A percentile compares a stretch with the other conserved stretches of the same genome.
phyloP scores from a whole-genome alignment of 2,888 invertebrate genomes.

The Oscheius sp. region DNA sequence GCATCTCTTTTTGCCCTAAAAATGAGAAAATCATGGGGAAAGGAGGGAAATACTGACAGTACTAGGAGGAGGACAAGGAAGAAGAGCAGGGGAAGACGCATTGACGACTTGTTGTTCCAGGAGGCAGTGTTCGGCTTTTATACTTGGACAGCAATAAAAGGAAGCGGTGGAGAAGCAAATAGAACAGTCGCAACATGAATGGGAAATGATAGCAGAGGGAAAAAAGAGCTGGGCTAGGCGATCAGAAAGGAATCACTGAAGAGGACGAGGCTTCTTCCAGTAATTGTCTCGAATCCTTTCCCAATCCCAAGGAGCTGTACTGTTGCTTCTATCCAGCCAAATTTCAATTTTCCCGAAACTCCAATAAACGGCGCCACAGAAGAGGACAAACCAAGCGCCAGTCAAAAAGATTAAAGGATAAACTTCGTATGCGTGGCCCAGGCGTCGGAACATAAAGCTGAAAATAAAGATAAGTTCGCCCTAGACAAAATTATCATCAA shows the following conservation, averaged over 20 bases:
- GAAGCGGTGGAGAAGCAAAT: background rate
- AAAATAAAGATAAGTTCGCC: background rate
- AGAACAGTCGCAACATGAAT: background rate
- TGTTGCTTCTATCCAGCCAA: conserved; percentile 66
- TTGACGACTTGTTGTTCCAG: conserved; percentile 1
- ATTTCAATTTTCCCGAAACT: conserved; percentile 65
- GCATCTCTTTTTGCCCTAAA: conserved; percentile 38
- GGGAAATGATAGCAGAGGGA: background rate
- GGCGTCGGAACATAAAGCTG: conserved; percentile 62
- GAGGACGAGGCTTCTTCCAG: no score
- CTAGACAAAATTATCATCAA: background rate
- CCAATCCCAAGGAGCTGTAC: conserved; percentile 68
- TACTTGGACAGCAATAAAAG: background rate
- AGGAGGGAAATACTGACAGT: conserved; percentile 15
- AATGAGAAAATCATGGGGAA: background rate
- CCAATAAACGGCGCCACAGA: conserved; percentile 54
- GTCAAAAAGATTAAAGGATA: conserved; percentile 64
- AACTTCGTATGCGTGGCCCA: conserved; percentile 67
- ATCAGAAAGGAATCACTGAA: no score
- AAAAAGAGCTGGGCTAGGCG: no score
- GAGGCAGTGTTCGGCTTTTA: background rate
- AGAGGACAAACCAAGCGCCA: conserved; percentile 58
- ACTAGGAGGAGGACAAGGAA: background rate
- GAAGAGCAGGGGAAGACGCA: background rate
- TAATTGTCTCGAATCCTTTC: conserved; percentile 61